These are phyloP conservation scores for Periophthalmus modestus DNA, from an alignment of 2,113 vertebrate genomes.

Conservation along the genomic window DNA sequence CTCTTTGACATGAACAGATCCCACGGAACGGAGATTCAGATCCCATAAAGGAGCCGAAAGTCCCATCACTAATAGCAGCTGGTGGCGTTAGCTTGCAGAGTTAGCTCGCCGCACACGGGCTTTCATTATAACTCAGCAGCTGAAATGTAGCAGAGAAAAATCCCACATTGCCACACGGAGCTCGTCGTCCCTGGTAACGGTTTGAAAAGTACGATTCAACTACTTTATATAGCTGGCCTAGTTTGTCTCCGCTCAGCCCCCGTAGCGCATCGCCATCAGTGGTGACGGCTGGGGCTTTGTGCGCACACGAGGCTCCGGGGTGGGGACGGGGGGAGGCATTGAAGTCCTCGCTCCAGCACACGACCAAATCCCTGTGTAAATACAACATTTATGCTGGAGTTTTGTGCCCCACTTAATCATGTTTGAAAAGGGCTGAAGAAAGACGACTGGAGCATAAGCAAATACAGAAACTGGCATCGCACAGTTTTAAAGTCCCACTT, in stretches of 20 bases:
- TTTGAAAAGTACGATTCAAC: constrained; percentile 62
- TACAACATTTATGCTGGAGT: constrained; percentile 38
- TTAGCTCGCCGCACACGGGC: background rate
- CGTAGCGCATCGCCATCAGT: constrained; percentile 43
- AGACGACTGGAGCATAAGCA: too few relatives aligned
- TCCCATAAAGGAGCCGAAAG: too few relatives aligned
- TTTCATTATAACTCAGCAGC: constrained; percentile 50
- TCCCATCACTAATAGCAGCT: background rate
- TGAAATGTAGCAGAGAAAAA: constrained; percentile 26
- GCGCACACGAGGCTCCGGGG: constrained; percentile 18
- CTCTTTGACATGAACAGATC: too few relatives aligned
- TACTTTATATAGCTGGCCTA: constrained; percentile 73
- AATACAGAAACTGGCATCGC: too few relatives aligned
- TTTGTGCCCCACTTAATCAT: constrained; percentile 41
- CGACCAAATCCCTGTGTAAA: constrained; percentile 39
- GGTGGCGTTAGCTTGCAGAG: too few relatives aligned
- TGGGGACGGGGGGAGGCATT: constrained; percentile 6
- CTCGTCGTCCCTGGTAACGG: constrained; percentile 58
- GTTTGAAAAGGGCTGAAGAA: constrained; percentile 26
- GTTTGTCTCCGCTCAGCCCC: constrained; percentile 55
- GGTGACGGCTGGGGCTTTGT: constrained; percentile 34
- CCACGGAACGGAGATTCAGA: too few relatives aligned
- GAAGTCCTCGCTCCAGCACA: background rate
- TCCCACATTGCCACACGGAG: constrained; percentile 41
- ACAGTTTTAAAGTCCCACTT: background rate